phyloP scores from a whole-genome alignment of 2,797 vertebrate species.

The Enteromius treurensis region DNA sequence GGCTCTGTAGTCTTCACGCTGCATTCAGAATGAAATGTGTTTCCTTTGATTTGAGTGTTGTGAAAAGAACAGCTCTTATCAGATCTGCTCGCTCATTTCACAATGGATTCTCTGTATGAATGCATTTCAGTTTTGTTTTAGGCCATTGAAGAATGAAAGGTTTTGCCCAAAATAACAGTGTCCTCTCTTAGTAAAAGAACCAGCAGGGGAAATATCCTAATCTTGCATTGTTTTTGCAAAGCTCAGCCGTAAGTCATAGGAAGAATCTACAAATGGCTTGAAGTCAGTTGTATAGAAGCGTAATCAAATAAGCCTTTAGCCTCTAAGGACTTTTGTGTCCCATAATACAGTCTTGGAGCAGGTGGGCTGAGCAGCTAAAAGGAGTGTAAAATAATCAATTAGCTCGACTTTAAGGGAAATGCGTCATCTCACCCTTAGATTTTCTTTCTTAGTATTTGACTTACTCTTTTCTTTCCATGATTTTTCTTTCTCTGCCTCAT shows the following conservation, averaged over 20 bases:
- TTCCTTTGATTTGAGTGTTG: conserved; percentile 38
- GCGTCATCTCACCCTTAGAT: neutral
- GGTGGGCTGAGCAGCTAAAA: neutral
- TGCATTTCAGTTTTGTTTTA: conserved; percentile 41
- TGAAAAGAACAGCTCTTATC: conserved; percentile 30
- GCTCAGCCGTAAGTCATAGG: neutral
- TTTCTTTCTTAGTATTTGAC: neutral
- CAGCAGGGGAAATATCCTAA: neutral
- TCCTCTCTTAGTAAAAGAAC: conserved; percentile 31
- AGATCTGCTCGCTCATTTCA: conserved; percentile 22
- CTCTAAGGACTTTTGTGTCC: neutral
- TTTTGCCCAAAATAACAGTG: conserved; percentile 16
- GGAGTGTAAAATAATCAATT: conserved; percentile 43
- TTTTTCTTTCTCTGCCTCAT: neutral
- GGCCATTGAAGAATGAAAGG: neutral
- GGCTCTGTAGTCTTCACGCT: neutral
- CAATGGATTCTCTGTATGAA: conserved; percentile 32
- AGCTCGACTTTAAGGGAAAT: conserved; percentile 5
- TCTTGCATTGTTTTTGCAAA: conserved; percentile 18
- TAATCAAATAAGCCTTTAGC: neutral
- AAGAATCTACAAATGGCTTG: conserved; percentile 11
- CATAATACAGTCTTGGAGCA: conserved; percentile 2
- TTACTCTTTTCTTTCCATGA: no score
- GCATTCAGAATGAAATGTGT: conserved; percentile 40
- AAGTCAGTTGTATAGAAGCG: neutral